These are phyloP conservation scores for Gallinago solitaria DNA, from an alignment of 2,797 vertebrate genomes.

Conservation along the genomic window DNA sequence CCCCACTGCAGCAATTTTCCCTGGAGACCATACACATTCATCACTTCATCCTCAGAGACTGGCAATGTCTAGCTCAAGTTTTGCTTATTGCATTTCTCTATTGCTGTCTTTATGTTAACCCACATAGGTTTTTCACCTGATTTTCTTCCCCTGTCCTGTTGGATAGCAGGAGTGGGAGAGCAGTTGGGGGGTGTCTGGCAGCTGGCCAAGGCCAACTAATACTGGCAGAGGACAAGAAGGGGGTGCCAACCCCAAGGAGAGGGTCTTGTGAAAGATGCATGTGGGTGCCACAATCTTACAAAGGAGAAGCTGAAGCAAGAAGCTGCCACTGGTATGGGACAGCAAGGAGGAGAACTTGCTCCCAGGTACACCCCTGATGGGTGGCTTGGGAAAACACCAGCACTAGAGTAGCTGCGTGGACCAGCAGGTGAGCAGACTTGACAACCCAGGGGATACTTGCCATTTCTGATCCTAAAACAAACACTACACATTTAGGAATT, in stretches of 20 bases:
- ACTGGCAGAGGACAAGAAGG: neutral
- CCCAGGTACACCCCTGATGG: fast-evolving
- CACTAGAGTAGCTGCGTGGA: neutral
- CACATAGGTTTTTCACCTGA: fast-evolving
- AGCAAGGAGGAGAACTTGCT: neutral
- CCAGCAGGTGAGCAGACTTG: neutral
- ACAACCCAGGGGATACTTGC: neutral
- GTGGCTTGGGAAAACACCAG: neutral
- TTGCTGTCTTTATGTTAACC: neutral
- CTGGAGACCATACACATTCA: neutral
- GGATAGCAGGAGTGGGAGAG: neutral
- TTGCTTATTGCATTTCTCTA: fast-evolving
- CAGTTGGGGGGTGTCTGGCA: neutral
- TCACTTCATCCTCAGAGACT: neutral
- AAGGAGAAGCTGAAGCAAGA: neutral
- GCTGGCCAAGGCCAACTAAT: neutral
- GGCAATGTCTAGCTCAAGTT: neutral
- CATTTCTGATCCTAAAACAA: neutral
- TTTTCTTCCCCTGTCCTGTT: neutral
- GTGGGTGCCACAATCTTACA: neutral
- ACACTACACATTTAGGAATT: neutral
- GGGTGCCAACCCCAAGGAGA: no score
- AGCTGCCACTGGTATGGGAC: neutral
- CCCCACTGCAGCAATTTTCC: neutral
- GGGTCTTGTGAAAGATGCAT: neutral